Base-by-base conservation (phyloP, 2,113 vertebrate genomes). In the Dendrocopos noguchii region DNA sequence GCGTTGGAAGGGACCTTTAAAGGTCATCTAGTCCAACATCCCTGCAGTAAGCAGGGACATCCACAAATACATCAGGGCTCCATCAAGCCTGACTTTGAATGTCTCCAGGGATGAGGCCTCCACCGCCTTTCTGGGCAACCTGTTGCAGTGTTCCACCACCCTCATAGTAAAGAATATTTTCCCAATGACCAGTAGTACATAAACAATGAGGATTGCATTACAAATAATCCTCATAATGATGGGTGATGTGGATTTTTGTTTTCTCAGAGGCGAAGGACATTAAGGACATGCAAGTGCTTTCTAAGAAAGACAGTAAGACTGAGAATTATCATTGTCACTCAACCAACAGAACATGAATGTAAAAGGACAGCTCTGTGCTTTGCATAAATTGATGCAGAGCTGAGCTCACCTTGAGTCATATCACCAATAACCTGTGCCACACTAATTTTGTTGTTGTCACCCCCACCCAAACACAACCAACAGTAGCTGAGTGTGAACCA, bases 401-500 rank as follows among this genome's bases (percentile, higher is more conserved):
- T 83, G 87, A 94, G 50, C 47, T 61, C 29, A 28, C 25, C 14
- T 64, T 78, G 65, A 91, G 72, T 87, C n/a, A 34, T n/a, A 55
- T 53, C 47, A 80, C n/a, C 82, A 80, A 36, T 55, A 89, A 78
- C 10, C 7, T 0, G 0, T 56, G 25, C 52, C 39, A 47, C 21
- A 28, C 14, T n/a, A 34, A 28, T 88, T 80, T 68, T 2, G 0
- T 3, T 72, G 79, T 66, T 64, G 28, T 80, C 79, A 86, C 42
- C 24, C 13, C 29, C 34, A 87, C 52, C 61, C 60, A 68, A 90
- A 87, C 0, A 2, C 46, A 87, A 74, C 18, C 36, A 71, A n/a
- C 52, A 78, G 87, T 50, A 80, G 82, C 80, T 93, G 81, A 85
- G 68, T 50, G 61, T 80, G 73, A 96, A 86, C 44, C 46, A 50